Percentiles rank a stretch among this genome's conserved stretches.
Conservation (phyloP, 2,113 vertebrate species). For the Odontesthes bonariensis region DNA sequence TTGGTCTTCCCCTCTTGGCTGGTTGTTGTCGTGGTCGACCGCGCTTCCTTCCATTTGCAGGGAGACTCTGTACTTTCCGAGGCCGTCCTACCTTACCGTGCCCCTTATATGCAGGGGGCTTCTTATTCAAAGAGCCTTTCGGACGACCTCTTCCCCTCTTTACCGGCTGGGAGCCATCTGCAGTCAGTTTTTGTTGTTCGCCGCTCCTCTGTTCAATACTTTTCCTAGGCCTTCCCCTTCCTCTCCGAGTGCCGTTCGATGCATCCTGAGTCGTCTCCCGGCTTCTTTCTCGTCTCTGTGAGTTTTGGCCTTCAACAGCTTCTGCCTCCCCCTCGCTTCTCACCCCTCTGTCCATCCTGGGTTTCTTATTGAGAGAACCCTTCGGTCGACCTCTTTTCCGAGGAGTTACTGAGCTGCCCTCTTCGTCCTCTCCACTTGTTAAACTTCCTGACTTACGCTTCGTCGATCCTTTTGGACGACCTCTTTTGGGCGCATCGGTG, state of each 20-base stretch:
- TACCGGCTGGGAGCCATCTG: conserved; percentile 7
- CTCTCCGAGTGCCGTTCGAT: conserved; percentile 22
- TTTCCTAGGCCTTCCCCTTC: conserved; percentile 67
- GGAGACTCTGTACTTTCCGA: background rate
- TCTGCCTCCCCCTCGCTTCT: conserved; percentile 23
- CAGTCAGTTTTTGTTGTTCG: background rate
- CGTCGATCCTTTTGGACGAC: conserved; percentile 56
- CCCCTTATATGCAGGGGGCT: conserved; percentile 3
- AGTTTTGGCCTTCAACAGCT: background rate
- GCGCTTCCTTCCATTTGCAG: conserved; percentile 33
- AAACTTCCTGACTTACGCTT: conserved; percentile 50
- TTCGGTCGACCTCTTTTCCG: conserved; percentile 66
- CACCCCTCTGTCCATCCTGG: background rate
- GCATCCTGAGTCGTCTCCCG: background rate
- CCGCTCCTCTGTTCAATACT: background rate
- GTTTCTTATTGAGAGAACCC: conserved; percentile 48
- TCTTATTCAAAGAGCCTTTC: conserved; percentile 71
- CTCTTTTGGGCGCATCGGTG: conserved; percentile 40
- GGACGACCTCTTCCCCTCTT: conserved; percentile 71
- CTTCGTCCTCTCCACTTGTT: conserved; percentile 35
- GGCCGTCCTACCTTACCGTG: conserved; percentile 26
- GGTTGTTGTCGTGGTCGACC: conserved; percentile 49
- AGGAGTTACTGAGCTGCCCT: conserved; percentile 26
- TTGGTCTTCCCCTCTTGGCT: conserved; percentile 70
- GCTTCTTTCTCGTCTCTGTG: conserved; percentile 10